Evolutionary conservation across 2,113 vertebrate species (phyloP).

Genomic region (Antigone vipio): DNA sequence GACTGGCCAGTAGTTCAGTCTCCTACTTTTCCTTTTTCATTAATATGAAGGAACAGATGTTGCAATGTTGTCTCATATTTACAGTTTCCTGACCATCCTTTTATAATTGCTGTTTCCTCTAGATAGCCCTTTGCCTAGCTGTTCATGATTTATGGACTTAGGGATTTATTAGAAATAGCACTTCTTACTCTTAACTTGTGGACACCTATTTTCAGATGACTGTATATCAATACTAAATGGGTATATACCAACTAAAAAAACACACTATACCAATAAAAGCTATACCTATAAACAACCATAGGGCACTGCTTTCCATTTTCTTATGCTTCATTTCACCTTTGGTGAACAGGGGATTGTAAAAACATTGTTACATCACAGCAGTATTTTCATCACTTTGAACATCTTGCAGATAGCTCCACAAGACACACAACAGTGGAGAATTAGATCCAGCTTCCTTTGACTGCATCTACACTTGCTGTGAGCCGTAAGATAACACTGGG

Average conservation of each 20-base stretch:
- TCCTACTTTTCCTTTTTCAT: neutral
- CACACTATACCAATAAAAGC: neutral
- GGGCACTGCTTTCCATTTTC: neutral
- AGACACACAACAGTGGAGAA: neutral
- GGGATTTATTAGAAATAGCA: neutral
- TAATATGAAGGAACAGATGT: neutral
- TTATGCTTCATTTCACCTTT: neutral
- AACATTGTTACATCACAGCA: neutral
- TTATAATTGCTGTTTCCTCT: neutral
- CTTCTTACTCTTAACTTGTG: neutral
- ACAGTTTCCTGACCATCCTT: neutral
- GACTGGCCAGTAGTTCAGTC: neutral
- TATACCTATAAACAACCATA: neutral
- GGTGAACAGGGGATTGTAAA: neutral
- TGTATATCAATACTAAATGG: neutral
- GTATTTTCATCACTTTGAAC: neutral
- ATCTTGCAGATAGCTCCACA: neutral
- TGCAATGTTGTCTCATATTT: neutral
- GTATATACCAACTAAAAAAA: accelerated
- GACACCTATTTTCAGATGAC: neutral
- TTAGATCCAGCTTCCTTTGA: neutral
- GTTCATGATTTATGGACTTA: neutral
- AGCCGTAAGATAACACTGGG: neutral
- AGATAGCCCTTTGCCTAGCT: neutral
- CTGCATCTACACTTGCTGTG: neutral